phyloP scores from a whole-genome alignment of 2,888 invertebrate species.

The Calliphora vomitoria region DNA sequence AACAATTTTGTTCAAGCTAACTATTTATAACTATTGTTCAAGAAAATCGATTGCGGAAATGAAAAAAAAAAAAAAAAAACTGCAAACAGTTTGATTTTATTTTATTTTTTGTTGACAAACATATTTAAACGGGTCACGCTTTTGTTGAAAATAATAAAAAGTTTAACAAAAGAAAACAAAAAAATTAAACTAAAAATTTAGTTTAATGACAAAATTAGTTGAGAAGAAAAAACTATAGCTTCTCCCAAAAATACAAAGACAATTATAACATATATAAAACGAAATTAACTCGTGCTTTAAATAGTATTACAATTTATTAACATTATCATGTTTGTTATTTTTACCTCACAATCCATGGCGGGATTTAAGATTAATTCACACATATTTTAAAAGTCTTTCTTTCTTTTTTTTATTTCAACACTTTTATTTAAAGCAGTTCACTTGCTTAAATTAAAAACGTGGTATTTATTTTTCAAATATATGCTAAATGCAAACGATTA shows the following conservation, averaged over 20 bases:
- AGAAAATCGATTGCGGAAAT: constrained; percentile 63
- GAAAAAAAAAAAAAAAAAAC: constrained; percentile 46
- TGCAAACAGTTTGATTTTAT: constrained; percentile 22
- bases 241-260: constrained; percentile 3
- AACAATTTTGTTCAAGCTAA: too few species aligned
- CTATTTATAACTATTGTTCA: constrained; percentile 24
- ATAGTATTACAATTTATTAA: constrained; percentile 4
- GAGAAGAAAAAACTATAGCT: constrained; percentile 8
- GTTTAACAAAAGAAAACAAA: constrained; percentile 9
- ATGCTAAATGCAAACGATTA: background rate
- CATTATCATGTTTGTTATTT: constrained; percentile 5
- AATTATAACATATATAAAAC: constrained; percentile 2
- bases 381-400: constrained; percentile 74
- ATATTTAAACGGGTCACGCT: constrained; percentile 56
- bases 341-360: constrained; percentile 80
- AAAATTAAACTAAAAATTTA: background rate
- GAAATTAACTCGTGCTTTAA: constrained; percentile 48
- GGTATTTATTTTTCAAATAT: background rate
- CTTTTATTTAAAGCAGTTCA: background rate
- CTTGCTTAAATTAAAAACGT: constrained; percentile 14
- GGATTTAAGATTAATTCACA: constrained; percentile 82
- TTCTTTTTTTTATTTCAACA: background rate
- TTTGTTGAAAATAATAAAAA: constrained; percentile 39
- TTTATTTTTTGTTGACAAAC: constrained; percentile 47
- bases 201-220: background rate